A percentile compares a stretch with the other conserved stretches of the same genome.
Conservation (phyloP, 2,113 vertebrate genomes). For the Polypterus senegalus region DNA sequence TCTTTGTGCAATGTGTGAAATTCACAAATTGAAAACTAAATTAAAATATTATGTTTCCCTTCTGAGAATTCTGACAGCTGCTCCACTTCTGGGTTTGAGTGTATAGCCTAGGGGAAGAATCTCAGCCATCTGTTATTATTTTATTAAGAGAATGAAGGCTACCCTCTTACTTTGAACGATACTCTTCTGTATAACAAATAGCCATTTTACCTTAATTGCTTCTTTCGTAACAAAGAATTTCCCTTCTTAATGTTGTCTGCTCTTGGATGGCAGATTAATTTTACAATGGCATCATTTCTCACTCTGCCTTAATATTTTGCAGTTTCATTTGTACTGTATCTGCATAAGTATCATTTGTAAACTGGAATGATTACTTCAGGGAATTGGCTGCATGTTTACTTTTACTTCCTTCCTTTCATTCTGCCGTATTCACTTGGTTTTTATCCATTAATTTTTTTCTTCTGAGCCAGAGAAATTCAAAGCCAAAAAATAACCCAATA, state of each 20-base stretch:
- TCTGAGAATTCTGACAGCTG: constrained; percentile 12
- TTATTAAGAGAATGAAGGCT: constrained; percentile 1
- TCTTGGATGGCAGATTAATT: constrained; percentile 8
- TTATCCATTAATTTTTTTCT: no score
- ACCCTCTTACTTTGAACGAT: not conserved
- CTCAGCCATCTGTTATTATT: constrained; percentile 11
- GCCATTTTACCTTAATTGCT: constrained; percentile 11
- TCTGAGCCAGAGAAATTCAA: no score
- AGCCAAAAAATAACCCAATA: no score
- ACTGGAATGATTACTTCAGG: no score
- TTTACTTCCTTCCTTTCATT: no score
- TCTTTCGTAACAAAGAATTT: constrained; percentile 20
- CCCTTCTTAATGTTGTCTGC: constrained; percentile 24
- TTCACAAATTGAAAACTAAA: constrained; percentile 35
- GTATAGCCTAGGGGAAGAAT: not conserved
- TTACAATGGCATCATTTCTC: no score
- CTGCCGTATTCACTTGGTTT: no score
- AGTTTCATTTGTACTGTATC: no score
- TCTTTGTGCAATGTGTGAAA: constrained; percentile 26
- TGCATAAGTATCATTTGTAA: no score
- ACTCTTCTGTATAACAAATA: not conserved
- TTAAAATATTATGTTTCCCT: constrained; percentile 22
- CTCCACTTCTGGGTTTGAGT: constrained; percentile 1
- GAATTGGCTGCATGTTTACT: no score
- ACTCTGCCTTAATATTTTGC: no score